phyloP scores from a whole-genome alignment of 2,797 vertebrate genomes.

The Ambastaia sidthimunki region DNA sequence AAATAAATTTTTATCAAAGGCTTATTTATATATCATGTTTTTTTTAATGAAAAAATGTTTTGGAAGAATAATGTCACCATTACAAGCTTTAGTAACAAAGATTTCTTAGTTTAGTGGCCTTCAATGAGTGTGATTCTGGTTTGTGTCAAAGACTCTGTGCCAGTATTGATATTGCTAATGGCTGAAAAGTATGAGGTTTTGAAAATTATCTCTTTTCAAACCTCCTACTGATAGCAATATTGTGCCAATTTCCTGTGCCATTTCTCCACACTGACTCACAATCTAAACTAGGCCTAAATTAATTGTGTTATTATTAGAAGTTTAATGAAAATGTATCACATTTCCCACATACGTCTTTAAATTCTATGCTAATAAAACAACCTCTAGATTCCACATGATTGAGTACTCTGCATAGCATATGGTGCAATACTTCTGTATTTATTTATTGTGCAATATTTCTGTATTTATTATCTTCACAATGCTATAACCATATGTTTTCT shows the following conservation, averaged over 20 bases:
- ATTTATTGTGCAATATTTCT: too few relatives aligned
- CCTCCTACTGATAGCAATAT: slow-evolving; percentile 31
- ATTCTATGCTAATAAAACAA: slow-evolving; percentile 8
- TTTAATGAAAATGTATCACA: slow-evolving; percentile 16
- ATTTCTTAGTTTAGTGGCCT: slow-evolving; percentile 9
- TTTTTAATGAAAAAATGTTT: neutral
- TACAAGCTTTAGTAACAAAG: neutral
- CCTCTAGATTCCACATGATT: slow-evolving; percentile 15
- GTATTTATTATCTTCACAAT: slow-evolving; percentile 36
- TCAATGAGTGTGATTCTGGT: slow-evolving; percentile 29
- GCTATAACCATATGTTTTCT: neutral
- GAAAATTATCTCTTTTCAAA: slow-evolving; percentile 43
- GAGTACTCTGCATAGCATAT: slow-evolving; percentile 11
- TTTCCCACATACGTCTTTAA: slow-evolving; percentile 16
- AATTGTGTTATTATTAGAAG: slow-evolving; percentile 31
- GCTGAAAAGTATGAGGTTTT: slow-evolving; percentile 43
- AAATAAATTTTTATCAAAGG: too few relatives aligned
- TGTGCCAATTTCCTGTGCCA: slow-evolving; percentile 18
- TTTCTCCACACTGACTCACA: slow-evolving; percentile 47
- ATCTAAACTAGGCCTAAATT: slow-evolving; percentile 35
- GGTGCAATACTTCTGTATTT: slow-evolving; percentile 9
- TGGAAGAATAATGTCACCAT: neutral
- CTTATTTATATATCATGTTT: neutral
- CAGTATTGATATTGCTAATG: slow-evolving; percentile 49
- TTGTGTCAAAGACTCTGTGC: slow-evolving; percentile 36